Evolutionary conservation across 2,888 invertebrate genomes (phyloP), one percentile per base, ranked within the genome.

Genomic region (Halocaridina rubra): DNA sequence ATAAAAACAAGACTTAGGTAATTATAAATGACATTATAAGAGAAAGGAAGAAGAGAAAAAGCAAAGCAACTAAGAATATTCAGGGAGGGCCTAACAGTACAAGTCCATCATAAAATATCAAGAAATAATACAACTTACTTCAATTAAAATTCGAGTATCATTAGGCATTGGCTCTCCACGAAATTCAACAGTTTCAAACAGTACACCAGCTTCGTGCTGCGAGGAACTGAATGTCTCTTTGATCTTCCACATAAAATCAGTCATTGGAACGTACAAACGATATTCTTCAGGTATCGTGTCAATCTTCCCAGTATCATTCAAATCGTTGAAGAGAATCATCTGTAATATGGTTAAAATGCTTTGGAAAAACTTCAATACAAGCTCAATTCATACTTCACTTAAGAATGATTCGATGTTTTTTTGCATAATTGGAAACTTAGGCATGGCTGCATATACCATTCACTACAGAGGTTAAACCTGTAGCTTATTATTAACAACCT

Each of bases 251-350:
- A 29, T 27, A 67, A 86, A 86, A 16, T 77, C 39, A 16, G 79
- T 59, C 67, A 74, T 57, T 4, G 82, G 74, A 33, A 82, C 19
- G n/a, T 39, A 32, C 0, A 33, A 3, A 27, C 64, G 67, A 3
- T 78, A 32, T 10, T 69, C 30, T 13, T 79, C 82, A 64, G 57
- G 53, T 19, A 79, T 30, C 2, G 27, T 27, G 3, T 79, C 53
- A 7, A 86, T 29, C 22, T 33, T 74, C 22, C 82, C 86, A 7
- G 30, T 64, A 32, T 86, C 86, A 19, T 80, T 24, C 19, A 29
- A n/a, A 27, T 86, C 86, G 24, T 86, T 71, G 57, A 75, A 86
- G 13, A 86, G 82, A 33, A 86, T 74, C 57, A 86, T 39, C 86
- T 86, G 80, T 4, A 76, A 22, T 24, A 53, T 53, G 32, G 10